Evolutionary conservation across 2,113 vertebrate species (phyloP).

Genomic region (Ceuthmochares aereus): DNA sequence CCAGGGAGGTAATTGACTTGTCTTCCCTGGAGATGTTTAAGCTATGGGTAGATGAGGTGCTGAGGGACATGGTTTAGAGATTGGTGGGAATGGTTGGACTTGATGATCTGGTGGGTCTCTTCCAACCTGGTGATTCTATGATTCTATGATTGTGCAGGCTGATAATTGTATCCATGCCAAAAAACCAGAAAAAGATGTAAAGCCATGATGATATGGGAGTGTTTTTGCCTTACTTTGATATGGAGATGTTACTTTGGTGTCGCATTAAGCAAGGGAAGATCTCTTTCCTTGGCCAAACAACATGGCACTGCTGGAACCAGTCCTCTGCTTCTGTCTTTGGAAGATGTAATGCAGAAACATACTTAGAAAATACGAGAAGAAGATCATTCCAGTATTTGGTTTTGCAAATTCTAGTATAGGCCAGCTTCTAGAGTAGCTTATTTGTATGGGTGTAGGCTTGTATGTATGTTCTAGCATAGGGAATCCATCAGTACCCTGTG

Average conservation of each 20-base stretch:
- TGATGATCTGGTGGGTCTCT: too few species aligned
- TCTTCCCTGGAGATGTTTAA: too few species aligned
- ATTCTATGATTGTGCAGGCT: background rate
- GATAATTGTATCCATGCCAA: background rate
- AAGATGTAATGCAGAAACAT: background rate
- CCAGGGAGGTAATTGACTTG: too few species aligned
- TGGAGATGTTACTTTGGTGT: background rate
- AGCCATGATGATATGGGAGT: background rate
- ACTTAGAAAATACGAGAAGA: background rate
- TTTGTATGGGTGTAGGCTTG: accelerated
- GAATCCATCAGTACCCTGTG: background rate
- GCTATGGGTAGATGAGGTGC: too few species aligned
- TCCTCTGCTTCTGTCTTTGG: background rate
- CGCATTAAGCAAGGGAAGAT: background rate
- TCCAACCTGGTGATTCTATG: too few species aligned
- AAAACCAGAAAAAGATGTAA: background rate
- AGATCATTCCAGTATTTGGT: accelerated
- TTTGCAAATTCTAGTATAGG: background rate
- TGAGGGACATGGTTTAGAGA: too few species aligned
- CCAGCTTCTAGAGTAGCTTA: background rate
- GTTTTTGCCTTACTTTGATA: background rate
- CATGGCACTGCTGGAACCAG: accelerated
- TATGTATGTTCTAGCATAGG: accelerated
- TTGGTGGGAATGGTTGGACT: too few species aligned
- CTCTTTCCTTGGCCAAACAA: background rate